These are phyloP conservation scores for Sinotaia quadrata DNA, from an alignment of 2,888 invertebrate species.

Conservation along the genomic window DNA sequence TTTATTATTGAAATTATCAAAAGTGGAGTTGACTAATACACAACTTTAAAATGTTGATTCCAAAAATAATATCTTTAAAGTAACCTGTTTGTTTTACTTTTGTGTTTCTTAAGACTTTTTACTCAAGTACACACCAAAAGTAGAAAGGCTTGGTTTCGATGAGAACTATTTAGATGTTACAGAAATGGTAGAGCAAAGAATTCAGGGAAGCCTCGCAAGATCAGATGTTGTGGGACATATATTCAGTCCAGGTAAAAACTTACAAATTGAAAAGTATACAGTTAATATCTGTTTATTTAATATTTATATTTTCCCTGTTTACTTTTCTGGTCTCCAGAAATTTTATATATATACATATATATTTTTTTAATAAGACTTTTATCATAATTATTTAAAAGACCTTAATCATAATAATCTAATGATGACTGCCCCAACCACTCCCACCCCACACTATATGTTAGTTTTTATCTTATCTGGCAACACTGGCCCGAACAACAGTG, in stretches of 20 bases:
- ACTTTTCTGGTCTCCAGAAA: background rate
- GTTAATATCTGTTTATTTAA: background rate
- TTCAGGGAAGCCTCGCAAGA: conserved; percentile 53
- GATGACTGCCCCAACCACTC: no score
- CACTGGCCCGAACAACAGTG: no score
- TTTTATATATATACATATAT: background rate
- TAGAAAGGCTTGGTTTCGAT: conserved; percentile 88
- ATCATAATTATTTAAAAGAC: no score
- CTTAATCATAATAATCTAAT: no score
- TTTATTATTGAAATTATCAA: no score
- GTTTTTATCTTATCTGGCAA: no score
- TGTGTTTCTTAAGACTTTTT: conserved; percentile 74
- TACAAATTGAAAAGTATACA: background rate
- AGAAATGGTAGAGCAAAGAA: conserved; percentile 76
- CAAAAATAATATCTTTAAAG: no score
- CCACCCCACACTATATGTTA: no score
- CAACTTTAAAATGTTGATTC: no score
- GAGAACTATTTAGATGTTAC: conserved; percentile 89
- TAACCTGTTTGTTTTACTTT: conserved; percentile 3
- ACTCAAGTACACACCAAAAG: conserved; percentile 81
- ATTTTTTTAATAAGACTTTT: no score
- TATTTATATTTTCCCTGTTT: no score
- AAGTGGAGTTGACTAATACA: no score
- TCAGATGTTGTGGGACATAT: conserved; percentile 45
- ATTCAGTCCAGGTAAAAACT: conserved; percentile 28